phyloP scores from a whole-genome alignment of 2,797 vertebrate genomes.

The Margarornis squamiger region DNA sequence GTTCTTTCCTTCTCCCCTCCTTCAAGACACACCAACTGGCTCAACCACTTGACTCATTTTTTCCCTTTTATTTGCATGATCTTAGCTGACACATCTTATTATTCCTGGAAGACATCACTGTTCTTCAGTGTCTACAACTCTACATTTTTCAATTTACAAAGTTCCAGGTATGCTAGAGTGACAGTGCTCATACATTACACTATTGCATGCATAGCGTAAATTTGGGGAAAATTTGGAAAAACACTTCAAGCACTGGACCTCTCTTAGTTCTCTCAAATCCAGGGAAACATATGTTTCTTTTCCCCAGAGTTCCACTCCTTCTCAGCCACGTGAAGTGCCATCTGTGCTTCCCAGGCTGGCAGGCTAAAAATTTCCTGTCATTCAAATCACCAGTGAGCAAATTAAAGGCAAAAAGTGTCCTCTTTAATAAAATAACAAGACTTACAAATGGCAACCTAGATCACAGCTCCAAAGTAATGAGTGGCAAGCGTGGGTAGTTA shows the following conservation, averaged over 20 bases:
- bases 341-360: constrained; percentile 34
- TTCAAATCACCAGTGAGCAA: neutral
- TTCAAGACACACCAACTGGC: neutral
- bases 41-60: neutral
- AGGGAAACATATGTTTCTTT: constrained; percentile 18
- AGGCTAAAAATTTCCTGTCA: constrained; percentile 32
- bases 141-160: neutral
- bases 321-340: constrained; percentile 42
- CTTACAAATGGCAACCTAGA: neutral
- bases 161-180: neutral
- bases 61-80: neutral
- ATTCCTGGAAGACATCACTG: neutral
- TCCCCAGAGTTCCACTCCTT: constrained; percentile 36
- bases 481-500: neutral
- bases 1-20: neutral
- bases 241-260: neutral
- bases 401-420: constrained; percentile 25
- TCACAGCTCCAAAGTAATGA: neutral
- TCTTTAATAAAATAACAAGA: neutral
- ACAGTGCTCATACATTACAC: neutral
- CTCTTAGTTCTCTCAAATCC: neutral
- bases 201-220: neutral
- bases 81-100: neutral
- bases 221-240: neutral
- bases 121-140: neutral